Percentiles rank a stretch among this genome's conserved stretches.
Conservation (phyloP, 2,797 vertebrate genomes). For the Clamator glandarius region DNA sequence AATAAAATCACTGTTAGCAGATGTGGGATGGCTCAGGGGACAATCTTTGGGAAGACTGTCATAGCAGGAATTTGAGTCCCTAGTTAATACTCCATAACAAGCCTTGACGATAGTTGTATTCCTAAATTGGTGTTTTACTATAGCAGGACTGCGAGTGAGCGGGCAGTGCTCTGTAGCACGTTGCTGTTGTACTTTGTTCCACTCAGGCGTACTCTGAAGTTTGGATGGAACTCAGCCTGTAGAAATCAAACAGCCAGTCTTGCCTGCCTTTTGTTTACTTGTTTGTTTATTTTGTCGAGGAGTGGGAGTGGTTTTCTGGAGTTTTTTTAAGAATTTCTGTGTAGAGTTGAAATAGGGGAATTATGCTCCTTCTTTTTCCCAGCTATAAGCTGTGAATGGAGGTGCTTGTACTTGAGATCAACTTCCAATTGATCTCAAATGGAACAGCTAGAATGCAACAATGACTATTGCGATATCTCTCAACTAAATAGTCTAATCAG, state of each 20-base stretch:
- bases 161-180: background rate
- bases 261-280: background rate
- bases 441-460: background rate
- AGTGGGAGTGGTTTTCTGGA: fast-evolving
- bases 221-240: background rate
- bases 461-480: background rate
- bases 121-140: fast-evolving
- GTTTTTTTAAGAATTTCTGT: background rate
- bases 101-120: background rate
- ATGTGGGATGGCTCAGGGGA: background rate
- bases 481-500: background rate
- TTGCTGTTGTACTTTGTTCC: background rate
- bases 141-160: fast-evolving
- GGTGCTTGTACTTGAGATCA: background rate
- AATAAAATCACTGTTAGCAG: background rate
- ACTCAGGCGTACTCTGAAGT: background rate
- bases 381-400: background rate
- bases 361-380: background rate
- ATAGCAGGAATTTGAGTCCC: background rate
- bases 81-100: background rate
- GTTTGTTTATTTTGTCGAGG: background rate
- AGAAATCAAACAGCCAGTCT: background rate
- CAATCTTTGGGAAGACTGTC: background rate
- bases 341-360: background rate
- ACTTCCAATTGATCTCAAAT: background rate